These are phyloP conservation scores for Caenorhabditis virilis DNA, from an alignment of 2,888 invertebrate genomes.

Conservation along the genomic window DNA sequence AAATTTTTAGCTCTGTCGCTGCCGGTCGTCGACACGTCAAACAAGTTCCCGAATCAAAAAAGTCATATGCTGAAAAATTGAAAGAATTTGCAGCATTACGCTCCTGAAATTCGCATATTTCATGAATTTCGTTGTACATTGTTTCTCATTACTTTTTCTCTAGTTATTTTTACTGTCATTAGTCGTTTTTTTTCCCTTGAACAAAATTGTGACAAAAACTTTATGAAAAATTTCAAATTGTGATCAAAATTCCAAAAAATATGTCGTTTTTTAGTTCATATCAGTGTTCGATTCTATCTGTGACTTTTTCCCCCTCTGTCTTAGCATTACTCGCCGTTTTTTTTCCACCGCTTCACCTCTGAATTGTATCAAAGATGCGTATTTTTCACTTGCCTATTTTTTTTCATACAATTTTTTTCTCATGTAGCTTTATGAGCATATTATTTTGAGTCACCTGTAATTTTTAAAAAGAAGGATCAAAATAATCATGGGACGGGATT, in stretches of 20 bases:
- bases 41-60: constrained; percentile 39
- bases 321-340: neutral
- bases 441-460: constrained; percentile 7
- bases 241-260: neutral
- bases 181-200: neutral
- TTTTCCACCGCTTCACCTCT: neutral
- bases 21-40: constrained; percentile 26
- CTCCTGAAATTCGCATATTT: neutral
- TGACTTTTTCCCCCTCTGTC: no score
- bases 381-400: constrained; percentile 9
- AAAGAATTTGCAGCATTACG: constrained; percentile 11
- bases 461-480: no score
- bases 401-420: neutral
- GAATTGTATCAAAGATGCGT: constrained; percentile 60
- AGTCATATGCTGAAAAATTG: constrained; percentile 47
- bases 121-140: neutral
- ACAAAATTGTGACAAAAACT: neutral
- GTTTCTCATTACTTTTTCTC: neutral
- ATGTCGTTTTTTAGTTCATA: no score
- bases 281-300: no score
- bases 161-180: neutral
- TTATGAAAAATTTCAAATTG: constrained; percentile 7
- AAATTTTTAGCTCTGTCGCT: constrained; percentile 29
- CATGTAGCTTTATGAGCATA: constrained; percentile 7
- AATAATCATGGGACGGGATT: constrained; percentile 36